Percentiles rank a stretch among this genome's conserved stretches.
phyloP scores from a whole-genome alignment of 2,113 vertebrate genomes.

The Morone saxatilis region DNA sequence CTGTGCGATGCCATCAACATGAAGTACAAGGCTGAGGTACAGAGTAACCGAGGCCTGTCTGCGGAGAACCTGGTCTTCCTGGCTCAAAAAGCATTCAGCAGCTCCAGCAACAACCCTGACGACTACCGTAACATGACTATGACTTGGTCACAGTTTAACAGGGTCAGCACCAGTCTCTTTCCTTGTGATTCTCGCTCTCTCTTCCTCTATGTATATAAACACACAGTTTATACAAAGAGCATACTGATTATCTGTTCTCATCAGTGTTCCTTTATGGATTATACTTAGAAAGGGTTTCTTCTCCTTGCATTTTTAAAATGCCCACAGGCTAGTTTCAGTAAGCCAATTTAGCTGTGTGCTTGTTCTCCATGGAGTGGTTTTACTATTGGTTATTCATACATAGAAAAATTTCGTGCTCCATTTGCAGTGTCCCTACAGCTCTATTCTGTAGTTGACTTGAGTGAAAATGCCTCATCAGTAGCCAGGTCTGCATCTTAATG shows the following conservation, averaged over 20 bases:
- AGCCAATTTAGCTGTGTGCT: slow-evolving; percentile 13
- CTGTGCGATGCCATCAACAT: slow-evolving; percentile 96
- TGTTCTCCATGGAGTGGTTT: slow-evolving; percentile 12
- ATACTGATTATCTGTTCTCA: background rate
- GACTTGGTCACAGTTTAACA: slow-evolving; percentile 98
- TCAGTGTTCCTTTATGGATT: background rate
- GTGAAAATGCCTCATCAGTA: slow-evolving; percentile 43
- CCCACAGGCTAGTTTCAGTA: slow-evolving; percentile 23
- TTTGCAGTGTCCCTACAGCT: slow-evolving; percentile 39
- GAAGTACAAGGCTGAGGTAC: slow-evolving; percentile 97
- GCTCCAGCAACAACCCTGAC: slow-evolving; percentile 89
- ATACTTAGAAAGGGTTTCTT: background rate
- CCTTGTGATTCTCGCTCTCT: background rate
- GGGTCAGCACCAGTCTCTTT: slow-evolving; percentile 82
- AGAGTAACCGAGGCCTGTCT: slow-evolving; percentile 93
- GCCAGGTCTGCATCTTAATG: slow-evolving; percentile 62
- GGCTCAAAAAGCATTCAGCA: slow-evolving; percentile 96
- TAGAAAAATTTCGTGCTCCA: slow-evolving; percentile 50
- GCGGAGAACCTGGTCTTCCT: slow-evolving; percentile 96
- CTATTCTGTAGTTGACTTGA: slow-evolving; percentile 33
- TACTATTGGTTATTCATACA: slow-evolving; percentile 48
- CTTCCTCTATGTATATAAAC: background rate
- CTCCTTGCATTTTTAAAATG: slow-evolving; percentile 16
- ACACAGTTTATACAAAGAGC: background rate
- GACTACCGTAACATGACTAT: slow-evolving; percentile 94